A percentile compares a stretch with the other conserved stretches of the same genome.
phyloP scores from a whole-genome alignment of 1,140 invertebrate genomes.

The Teleopsis dalmanni region DNA sequence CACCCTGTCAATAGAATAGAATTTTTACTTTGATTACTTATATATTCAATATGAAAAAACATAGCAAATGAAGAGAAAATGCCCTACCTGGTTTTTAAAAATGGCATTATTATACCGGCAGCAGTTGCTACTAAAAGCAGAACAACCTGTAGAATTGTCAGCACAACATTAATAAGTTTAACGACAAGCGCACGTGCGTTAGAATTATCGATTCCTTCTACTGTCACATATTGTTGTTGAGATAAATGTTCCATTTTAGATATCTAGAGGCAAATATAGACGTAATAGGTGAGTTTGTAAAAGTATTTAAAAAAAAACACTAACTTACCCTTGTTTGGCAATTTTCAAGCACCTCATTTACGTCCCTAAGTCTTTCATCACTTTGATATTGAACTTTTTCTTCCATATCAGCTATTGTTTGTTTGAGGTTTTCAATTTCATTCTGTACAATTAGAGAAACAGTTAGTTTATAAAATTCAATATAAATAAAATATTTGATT shows the following conservation, averaged over 20 bases:
- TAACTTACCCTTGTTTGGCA: constrained; percentile 87
- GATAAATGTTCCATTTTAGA: constrained; percentile 94
- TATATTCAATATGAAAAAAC: background rate
- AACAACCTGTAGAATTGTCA: constrained; percentile 87
- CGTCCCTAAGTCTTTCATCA: constrained; percentile 89
- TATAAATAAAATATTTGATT: background rate
- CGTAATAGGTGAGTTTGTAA: background rate
- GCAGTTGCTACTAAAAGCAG: constrained; percentile 85
- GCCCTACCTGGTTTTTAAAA: constrained; percentile 79
- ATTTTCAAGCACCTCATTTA: constrained; percentile 89
- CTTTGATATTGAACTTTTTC: constrained; percentile 98
- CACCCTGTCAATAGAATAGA: constrained; percentile 60
- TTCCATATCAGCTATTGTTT: constrained; percentile 90
- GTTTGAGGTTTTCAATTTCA: constrained; percentile 90
- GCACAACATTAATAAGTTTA: constrained; percentile 88
- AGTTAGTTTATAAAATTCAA: background rate
- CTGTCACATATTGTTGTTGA: constrained; percentile 81
- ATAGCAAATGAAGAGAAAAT: background rate
- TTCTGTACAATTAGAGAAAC: constrained; percentile 22
- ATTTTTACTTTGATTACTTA: no score
- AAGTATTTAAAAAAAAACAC: constrained; percentile 3
- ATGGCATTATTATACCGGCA: constrained; percentile 89
- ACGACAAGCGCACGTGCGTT: constrained; percentile 87
- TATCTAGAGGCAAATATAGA: constrained; percentile 53
- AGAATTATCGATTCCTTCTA: constrained; percentile 88